These are phyloP conservation scores for Eumaeus atala DNA, from an alignment of 1,140 invertebrate species.

Conservation along the genomic window DNA sequence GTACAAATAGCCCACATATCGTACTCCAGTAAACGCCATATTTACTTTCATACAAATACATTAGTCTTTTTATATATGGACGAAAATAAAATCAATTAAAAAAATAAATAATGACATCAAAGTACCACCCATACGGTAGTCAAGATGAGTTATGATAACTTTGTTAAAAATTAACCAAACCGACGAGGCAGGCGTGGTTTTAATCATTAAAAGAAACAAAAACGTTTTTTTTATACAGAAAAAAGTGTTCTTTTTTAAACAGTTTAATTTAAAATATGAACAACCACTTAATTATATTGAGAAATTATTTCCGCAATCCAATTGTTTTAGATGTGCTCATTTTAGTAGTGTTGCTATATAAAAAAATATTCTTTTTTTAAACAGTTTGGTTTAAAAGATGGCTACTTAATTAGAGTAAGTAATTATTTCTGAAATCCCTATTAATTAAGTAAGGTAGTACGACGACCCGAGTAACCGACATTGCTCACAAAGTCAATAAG, in stretches of 20 bases:
- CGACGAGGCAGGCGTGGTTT: constrained; percentile 10
- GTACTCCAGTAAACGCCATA: no score
- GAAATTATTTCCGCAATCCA: constrained; percentile 4
- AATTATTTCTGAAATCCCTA: neutral
- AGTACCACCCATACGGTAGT: constrained; percentile 20
- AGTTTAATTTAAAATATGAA: constrained; percentile 2
- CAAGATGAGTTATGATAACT: constrained; percentile 19
- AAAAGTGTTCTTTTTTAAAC: neutral
- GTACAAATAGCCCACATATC: no score
- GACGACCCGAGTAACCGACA: no score
- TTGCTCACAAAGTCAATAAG: no score
- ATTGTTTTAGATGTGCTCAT: constrained; percentile 5
- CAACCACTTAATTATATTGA: constrained; percentile 6
- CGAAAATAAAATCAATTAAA: constrained; percentile 17
- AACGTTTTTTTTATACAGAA: neutral
- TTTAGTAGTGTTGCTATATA: neutral
- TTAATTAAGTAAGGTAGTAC: no score
- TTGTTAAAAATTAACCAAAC: constrained; percentile 17
- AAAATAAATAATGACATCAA: constrained; percentile 24
- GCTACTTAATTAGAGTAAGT: constrained; percentile 1
- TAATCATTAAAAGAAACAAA: constrained; percentile 15
- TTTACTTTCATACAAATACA: no score
- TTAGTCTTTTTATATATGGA: no score
- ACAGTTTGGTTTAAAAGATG: neutral
- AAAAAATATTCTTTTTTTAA: neutral